Evolutionary conservation across 2,797 vertebrate genomes (phyloP), one percentile per base, ranked within the genome.

Genomic region (Diglossa cyanea): DNA sequence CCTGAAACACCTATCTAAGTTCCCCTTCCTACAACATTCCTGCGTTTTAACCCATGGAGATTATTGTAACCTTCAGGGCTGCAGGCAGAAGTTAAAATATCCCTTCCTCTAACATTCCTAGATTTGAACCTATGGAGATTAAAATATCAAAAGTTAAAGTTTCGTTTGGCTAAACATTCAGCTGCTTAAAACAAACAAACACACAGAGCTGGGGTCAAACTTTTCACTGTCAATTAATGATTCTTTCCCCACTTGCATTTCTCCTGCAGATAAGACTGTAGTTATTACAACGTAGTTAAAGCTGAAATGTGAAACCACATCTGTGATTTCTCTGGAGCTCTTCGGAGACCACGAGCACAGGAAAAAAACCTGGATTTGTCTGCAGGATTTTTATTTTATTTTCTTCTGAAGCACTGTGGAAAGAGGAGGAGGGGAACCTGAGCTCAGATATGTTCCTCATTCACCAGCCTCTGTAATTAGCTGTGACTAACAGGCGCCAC

Each of bases 401-500:
- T 97, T 73, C 71, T 96, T 95, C 93, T 91, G 87, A 86, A 96
- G 88, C 87, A 30, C 73, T 70, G 57, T 75, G 66, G 10, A 54
- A 81, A n/a, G 81, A 82, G 53, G 84, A 89, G 90, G 90, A 93
- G 76, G 78, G 82, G 81, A 92, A 94, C 68, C 82, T 53, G 53
- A 95, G 85, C 83, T 90, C 94, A 95, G 92, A 81, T 92, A 75
- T 83, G 94, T 63, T 85, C 61, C 73, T 96, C 95, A 60, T 93
- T 68, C 51, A 85, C 93, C 92, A 94, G 63, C 83, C 89, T 96
- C 95, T 70, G 86, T 97, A 97, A 98, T 98, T 97, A 97, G 96
- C 96, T 97, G 96, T 97, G 97, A 97, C 97, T 97, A 97, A 97
- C 86, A 95, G 92, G 92, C 50, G 23, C 94, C 97, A 97, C 96